Evolutionary conservation across 2,113 vertebrate species (phyloP).

Genomic region (Coryphaenoides rupestris): DNA sequence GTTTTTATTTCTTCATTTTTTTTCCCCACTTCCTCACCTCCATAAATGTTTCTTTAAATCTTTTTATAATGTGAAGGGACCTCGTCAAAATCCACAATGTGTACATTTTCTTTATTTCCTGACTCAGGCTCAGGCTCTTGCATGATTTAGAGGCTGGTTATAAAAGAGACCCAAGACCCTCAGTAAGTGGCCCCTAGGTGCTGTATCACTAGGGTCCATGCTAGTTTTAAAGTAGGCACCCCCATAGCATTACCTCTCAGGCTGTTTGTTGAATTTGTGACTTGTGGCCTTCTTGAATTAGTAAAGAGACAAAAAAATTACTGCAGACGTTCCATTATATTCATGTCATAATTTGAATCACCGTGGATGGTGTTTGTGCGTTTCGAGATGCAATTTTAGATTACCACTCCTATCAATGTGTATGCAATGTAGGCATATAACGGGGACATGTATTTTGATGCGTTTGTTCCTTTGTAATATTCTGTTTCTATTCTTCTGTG

Average conservation of each 20-base stretch:
- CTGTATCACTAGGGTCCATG: conserved; percentile 31
- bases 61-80: conserved; percentile 21
- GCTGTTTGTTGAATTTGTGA: conserved; percentile 36
- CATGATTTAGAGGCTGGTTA: conserved; percentile 55
- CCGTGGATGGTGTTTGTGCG: conserved; percentile 21
- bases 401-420: conserved; percentile 57
- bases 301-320: conserved; percentile 5
- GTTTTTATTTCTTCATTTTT: conserved; percentile 15
- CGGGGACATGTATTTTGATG: conserved; percentile 47
- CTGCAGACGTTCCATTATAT: conserved; percentile 21
- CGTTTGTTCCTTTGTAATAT: conserved; percentile 50
- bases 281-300: conserved; percentile 56
- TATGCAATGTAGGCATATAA: conserved; percentile 67
- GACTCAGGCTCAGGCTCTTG: conserved; percentile 22
- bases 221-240: conserved; percentile 18
- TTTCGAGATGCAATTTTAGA: conserved; percentile 37
- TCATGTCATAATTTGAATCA: conserved; percentile 17
- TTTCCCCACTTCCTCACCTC: conserved; percentile 21
- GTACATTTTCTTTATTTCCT: conserved; percentile 26
- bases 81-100: conserved; percentile 34
- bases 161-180: conserved; percentile 32
- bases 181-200: conserved; percentile 27
- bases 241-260: not conserved
- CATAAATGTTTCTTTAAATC: conserved; percentile 44
- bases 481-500: conserved; percentile 56